Evolutionary conservation across 2,888 invertebrate species (phyloP).

Genomic region (Panzeria rudis): DNA sequence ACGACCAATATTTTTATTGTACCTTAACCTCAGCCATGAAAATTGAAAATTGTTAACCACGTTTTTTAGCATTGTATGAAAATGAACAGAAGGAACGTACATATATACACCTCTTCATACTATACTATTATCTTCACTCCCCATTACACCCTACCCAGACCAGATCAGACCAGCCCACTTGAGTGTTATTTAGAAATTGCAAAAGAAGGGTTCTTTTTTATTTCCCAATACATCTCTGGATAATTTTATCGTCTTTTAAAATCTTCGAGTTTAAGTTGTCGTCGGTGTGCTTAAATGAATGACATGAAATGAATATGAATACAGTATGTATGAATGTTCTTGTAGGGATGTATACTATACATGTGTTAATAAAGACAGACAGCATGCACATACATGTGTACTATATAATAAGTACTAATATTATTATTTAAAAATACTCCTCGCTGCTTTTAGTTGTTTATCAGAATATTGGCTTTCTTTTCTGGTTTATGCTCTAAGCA

Average conservation of each 20-base stretch:
- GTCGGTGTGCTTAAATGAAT: slow-evolving; percentile 38
- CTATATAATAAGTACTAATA: slow-evolving; percentile 17
- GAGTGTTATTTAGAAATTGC: slow-evolving; percentile 55
- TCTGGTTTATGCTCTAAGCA: slow-evolving; percentile 66
- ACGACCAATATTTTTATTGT: slow-evolving; percentile 68
- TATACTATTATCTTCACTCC: background rate
- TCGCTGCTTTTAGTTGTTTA: slow-evolving; percentile 1
- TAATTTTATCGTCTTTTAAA: slow-evolving; percentile 40
- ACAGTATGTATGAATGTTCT: background rate
- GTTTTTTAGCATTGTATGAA: slow-evolving; percentile 62
- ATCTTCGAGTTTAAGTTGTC: slow-evolving; percentile 30
- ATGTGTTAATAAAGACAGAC: background rate
- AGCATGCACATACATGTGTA: background rate
- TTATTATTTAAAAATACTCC: slow-evolving; percentile 22
- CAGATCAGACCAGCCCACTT: slow-evolving; percentile 45
- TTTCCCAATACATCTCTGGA: slow-evolving; percentile 43
- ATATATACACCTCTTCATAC: slow-evolving; percentile 28
- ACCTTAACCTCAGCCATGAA: slow-evolving; percentile 73
- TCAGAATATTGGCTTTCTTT: slow-evolving; percentile 45
- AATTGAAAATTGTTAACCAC: slow-evolving; percentile 69
- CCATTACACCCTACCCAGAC: background rate
- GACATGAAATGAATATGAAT: slow-evolving; percentile 18
- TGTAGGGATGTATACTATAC: background rate
- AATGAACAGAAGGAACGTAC: slow-evolving; percentile 50
- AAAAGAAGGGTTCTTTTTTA: slow-evolving; percentile 41